Conservation (phyloP, 2,888 invertebrate genomes). For the Electrophaes corylata region DNA sequence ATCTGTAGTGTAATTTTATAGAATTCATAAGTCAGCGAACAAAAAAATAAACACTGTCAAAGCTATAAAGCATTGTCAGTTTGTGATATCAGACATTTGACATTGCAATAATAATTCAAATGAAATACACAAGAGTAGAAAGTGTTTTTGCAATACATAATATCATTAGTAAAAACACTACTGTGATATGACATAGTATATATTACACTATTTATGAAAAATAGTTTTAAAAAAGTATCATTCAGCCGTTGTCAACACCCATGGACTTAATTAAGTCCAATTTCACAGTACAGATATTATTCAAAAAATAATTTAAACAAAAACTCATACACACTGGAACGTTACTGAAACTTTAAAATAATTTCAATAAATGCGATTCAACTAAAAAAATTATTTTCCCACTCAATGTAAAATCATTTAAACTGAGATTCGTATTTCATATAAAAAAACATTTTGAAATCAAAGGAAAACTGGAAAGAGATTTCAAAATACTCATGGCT, state of each 20-base stretch:
- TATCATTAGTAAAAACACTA: constrained; percentile 13
- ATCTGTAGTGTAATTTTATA: neutral
- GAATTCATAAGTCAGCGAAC: constrained; percentile 1
- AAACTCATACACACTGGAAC: constrained; percentile 9
- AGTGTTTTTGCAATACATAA: neutral
- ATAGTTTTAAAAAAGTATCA: constrained; percentile 1
- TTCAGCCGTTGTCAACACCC: constrained; percentile 1
- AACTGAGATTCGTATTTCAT: constrained; percentile 4
- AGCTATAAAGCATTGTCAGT: neutral
- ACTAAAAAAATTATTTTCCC: neutral
- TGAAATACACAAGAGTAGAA: neutral
- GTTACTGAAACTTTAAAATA: neutral
- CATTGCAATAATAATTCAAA: too few species aligned
- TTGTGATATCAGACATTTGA: neutral
- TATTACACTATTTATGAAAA: neutral
- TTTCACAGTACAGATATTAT: neutral
- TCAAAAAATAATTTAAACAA: neutral
- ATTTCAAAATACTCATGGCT: neutral
- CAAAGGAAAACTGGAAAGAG: neutral
- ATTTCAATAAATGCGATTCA: constrained; percentile 9
- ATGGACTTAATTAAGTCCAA: neutral
- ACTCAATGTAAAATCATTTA: neutral
- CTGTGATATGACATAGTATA: constrained; percentile 19
- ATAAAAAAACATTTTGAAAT: neutral
- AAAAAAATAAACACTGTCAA: constrained; percentile 7